Conservation (phyloP, 2,113 vertebrate species). For the Malurus alboscapulatus region DNA sequence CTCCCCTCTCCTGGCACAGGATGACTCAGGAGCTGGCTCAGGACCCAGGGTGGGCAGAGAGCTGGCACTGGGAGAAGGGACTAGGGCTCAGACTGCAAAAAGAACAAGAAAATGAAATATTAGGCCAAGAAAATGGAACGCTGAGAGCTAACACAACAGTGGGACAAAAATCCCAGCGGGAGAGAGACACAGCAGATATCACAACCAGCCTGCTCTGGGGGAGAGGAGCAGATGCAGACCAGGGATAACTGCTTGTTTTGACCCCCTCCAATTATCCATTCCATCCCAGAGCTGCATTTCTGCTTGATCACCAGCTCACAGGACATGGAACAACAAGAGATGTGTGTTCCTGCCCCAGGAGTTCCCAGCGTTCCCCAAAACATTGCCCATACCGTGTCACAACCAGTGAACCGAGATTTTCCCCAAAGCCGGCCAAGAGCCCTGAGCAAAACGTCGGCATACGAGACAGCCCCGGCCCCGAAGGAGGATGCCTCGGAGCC, state of each 20-base stretch:
- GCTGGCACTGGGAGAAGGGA: not conserved
- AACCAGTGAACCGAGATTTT: not conserved
- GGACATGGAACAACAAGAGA: not conserved
- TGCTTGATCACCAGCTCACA: not conserved
- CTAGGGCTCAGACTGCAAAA: not conserved
- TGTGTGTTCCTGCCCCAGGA: not conserved
- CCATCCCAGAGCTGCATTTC: not conserved
- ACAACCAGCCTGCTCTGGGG: not conserved
- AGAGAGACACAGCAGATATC: not conserved
- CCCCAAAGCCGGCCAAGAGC: not conserved
- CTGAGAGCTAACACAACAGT: not conserved
- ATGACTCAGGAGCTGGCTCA: not conserved
- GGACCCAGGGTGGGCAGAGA: not conserved
- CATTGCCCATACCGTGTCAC: fast-evolving
- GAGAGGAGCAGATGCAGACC: not conserved
- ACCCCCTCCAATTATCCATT: not conserved
- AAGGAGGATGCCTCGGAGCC: not conserved
- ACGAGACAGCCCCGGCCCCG: not conserved
- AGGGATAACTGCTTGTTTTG: not conserved
- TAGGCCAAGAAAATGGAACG: not conserved
- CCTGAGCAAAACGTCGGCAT: not conserved
- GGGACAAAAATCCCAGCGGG: not conserved
- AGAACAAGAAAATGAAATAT: not conserved
- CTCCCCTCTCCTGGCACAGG: fast-evolving
- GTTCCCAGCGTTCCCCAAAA: not conserved